Percentiles rank a stretch among this genome's conserved stretches.
phyloP scores from a whole-genome alignment of 2,113 vertebrate species.

The Lagopus leucura region DNA sequence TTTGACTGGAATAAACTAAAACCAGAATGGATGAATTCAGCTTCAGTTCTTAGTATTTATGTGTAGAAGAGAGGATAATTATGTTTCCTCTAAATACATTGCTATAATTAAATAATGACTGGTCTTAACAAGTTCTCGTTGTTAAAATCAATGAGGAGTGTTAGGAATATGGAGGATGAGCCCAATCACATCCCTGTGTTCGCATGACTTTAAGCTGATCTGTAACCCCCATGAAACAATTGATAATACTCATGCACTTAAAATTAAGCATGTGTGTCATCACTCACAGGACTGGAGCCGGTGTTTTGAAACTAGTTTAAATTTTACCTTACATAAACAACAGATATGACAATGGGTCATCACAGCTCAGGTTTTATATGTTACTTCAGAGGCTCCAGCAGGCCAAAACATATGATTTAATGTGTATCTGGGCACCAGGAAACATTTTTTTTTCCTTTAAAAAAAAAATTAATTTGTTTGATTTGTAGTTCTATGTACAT shows the following conservation, averaged over 20 bases:
- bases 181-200: not conserved
- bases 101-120: constrained; percentile 45
- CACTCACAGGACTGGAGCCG: not conserved
- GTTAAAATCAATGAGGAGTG: constrained; percentile 16
- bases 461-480: not conserved
- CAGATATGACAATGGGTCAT: not conserved
- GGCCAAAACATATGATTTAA: not conserved
- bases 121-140: constrained; percentile 17
- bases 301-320: not conserved
- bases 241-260: constrained; percentile 13
- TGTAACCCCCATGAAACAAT: constrained; percentile 40
- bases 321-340: not conserved
- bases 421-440: fast-evolving
- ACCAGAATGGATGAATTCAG: not conserved
- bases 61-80: constrained; percentile 9
- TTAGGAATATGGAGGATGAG: not conserved
- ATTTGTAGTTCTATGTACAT: not conserved
- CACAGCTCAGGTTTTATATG: not conserved
- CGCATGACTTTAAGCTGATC: constrained; percentile 33
- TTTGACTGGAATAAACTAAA: not conserved
- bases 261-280: constrained; percentile 50
- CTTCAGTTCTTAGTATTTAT: not conserved
- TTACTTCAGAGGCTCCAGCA: not conserved
- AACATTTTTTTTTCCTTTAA: not conserved
- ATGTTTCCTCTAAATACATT: constrained; percentile 2